A percentile compares a stretch with the other conserved stretches of the same genome.
phyloP scores from a whole-genome alignment of 2,888 invertebrate species.

The Subacronicta megacephala region DNA sequence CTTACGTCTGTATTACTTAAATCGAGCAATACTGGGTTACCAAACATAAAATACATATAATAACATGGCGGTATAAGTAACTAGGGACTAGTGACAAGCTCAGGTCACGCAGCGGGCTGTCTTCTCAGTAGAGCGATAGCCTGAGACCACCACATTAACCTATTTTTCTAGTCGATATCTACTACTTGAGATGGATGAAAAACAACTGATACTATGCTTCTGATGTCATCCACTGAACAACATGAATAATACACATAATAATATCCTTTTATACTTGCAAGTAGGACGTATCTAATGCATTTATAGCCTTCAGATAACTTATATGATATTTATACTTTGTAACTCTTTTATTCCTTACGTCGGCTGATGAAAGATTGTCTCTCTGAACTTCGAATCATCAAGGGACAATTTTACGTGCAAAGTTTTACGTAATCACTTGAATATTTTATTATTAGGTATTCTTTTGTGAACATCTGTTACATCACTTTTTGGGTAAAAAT shows the following conservation, averaged over 20 bases:
- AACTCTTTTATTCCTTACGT: slow-evolving; percentile 30
- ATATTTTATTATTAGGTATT: slow-evolving; percentile 36
- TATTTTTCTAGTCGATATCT: slow-evolving; percentile 34
- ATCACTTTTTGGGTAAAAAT: too few relatives aligned
- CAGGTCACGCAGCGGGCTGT: slow-evolving; percentile 18
- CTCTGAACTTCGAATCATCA: slow-evolving; percentile 21
- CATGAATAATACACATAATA: slow-evolving; percentile 22
- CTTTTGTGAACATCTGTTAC: too few relatives aligned
- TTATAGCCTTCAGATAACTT: slow-evolving; percentile 5
- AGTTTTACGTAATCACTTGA: slow-evolving; percentile 34
- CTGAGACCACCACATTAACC: slow-evolving; percentile 35
- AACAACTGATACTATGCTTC: slow-evolving; percentile 14
- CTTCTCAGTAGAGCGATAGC: slow-evolving; percentile 17
- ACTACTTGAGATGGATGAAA: slow-evolving; percentile 21
- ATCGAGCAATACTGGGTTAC: slow-evolving; percentile 4
- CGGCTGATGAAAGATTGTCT: slow-evolving; percentile 31
- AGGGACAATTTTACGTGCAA: slow-evolving; percentile 35
- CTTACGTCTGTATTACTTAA: too few relatives aligned
- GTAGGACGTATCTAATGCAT: slow-evolving; percentile 12
- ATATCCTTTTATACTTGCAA: slow-evolving; percentile 18
- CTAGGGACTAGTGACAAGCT: slow-evolving; percentile 14
- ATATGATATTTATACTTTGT: slow-evolving; percentile 12
- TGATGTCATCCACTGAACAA: slow-evolving; percentile 2
- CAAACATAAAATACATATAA: slow-evolving; percentile 15
- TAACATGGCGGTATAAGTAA: neutral